These are phyloP conservation scores for Pseudonaja textilis DNA, from an alignment of 2,113 vertebrate species.

Conservation along the genomic window DNA sequence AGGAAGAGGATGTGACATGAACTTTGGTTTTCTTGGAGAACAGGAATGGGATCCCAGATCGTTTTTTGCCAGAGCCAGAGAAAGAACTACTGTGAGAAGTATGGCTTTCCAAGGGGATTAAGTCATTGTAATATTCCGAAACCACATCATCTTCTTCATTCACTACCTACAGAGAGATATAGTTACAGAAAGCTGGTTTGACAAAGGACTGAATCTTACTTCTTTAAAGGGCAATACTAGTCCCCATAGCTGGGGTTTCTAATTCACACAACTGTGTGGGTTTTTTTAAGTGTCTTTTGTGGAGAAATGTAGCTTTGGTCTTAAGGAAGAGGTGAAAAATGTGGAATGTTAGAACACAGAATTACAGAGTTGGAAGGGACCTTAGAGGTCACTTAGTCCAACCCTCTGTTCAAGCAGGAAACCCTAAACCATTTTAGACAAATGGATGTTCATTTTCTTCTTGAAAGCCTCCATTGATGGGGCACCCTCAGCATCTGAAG, in stretches of 20 bases:
- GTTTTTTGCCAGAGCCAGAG: rapidly evolving
- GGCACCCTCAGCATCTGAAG: not conserved
- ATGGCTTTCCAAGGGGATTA: constrained; percentile 38
- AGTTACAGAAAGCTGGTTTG: constrained; percentile 12
- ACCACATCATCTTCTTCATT: constrained; percentile 70
- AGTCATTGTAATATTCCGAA: constrained; percentile 67
- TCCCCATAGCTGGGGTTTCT: not conserved
- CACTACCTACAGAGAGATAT: constrained; percentile 70
- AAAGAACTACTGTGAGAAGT: rapidly evolving
- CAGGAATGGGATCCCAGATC: constrained; percentile 56
- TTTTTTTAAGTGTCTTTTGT: not conserved
- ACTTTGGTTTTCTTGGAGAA: constrained; percentile 15
- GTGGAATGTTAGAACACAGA: not conserved
- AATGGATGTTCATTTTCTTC: not conserved
- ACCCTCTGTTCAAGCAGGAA: not conserved
- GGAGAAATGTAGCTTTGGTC: not conserved
- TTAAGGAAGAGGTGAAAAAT: not conserved
- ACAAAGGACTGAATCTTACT: not conserved
- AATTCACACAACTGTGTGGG: not conserved
- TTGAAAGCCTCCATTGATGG: not conserved
- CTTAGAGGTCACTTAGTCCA: not conserved
- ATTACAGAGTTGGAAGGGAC: not conserved
- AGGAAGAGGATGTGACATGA: not conserved
- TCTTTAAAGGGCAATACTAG: not conserved
- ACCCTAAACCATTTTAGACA: not conserved